phyloP scores from a whole-genome alignment of 2,797 vertebrate species.

The Sebastes alutus region DNA sequence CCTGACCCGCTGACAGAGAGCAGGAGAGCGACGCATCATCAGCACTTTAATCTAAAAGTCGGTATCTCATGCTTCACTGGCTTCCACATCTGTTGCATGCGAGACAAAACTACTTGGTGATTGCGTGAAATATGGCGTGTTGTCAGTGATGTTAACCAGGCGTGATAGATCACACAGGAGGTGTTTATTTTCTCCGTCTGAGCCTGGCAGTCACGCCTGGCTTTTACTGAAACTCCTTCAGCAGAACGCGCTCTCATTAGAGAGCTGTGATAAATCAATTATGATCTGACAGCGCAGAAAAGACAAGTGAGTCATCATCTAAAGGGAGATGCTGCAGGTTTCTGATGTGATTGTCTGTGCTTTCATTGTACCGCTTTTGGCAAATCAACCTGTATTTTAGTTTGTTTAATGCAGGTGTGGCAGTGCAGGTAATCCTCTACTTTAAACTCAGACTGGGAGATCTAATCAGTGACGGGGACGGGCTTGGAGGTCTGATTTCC shows the following conservation, averaged over 20 bases:
- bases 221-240: constrained; percentile 35
- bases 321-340: not conserved
- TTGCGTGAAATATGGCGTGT: constrained; percentile 21
- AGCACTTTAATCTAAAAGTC: constrained; percentile 7
- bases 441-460: not conserved
- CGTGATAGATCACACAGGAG: constrained; percentile 47
- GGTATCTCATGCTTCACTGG: constrained; percentile 13
- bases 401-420: constrained; percentile 15
- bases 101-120: constrained; percentile 15
- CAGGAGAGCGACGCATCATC: not conserved
- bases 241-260: constrained; percentile 46
- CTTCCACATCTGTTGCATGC: constrained; percentile 17
- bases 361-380: not conserved
- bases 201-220: constrained; percentile 40
- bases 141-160: constrained; percentile 51
- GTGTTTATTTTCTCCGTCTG: constrained; percentile 61
- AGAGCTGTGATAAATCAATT: constrained; percentile 44
- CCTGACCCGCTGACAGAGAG: constrained; percentile 22
- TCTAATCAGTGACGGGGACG: not conserved
- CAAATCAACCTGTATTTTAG: not conserved
- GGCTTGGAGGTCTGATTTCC: not conserved
- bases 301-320: constrained; percentile 42
- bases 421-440: not conserved
- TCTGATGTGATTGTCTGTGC: not conserved
- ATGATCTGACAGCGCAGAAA: constrained; percentile 23